Evolutionary conservation across 1,140 invertebrate genomes (phyloP).

Genomic region (Drosophila bifasciata): DNA sequence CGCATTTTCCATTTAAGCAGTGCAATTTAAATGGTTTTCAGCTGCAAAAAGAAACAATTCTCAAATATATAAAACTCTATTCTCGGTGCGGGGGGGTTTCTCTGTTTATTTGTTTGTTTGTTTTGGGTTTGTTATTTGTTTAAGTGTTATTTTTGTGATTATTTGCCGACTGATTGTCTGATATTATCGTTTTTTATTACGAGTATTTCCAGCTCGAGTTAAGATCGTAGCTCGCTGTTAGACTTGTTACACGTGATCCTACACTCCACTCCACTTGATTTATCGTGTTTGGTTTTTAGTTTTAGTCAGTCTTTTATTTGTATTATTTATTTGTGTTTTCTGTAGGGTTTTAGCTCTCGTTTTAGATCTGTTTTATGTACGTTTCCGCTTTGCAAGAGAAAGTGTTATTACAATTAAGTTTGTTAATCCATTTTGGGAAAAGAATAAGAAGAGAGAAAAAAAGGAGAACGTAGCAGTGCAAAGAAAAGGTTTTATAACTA

Average conservation of each 20-base stretch:
- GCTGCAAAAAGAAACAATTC: conserved; percentile 62
- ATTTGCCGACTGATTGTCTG: conserved; percentile 11
- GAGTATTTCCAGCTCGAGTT: conserved; percentile 32
- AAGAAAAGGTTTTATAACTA: too few relatives aligned
- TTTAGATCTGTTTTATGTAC: conserved; percentile 46
- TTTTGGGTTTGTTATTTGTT: conserved; percentile 29
- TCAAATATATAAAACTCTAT: conserved; percentile 32
- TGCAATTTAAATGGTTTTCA: conserved; percentile 39
- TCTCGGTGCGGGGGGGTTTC: background rate
- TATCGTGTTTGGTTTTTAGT: conserved; percentile 31
- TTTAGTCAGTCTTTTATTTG: conserved; percentile 31
- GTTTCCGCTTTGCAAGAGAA: conserved; percentile 47
- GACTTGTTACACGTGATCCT: conserved; percentile 28
- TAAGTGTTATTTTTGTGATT: conserved; percentile 37
- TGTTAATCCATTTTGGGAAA: conserved; percentile 32
- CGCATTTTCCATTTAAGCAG: conserved; percentile 42
- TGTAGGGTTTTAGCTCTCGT: conserved; percentile 12
- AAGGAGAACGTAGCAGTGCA: background rate
- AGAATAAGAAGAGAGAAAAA: background rate
- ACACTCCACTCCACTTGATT: conserved; percentile 11
- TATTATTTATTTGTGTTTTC: conserved; percentile 15
- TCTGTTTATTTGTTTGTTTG: conserved; percentile 10
- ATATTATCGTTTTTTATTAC: conserved; percentile 46
- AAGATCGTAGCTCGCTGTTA: conserved; percentile 40
- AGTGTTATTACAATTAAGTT: conserved; percentile 75